Evolutionary conservation across 35 echinoderm and acorn worm species (phyloP), one percentile per base, ranked within the genome.

Genomic region (Lytechinus pictus): DNA sequence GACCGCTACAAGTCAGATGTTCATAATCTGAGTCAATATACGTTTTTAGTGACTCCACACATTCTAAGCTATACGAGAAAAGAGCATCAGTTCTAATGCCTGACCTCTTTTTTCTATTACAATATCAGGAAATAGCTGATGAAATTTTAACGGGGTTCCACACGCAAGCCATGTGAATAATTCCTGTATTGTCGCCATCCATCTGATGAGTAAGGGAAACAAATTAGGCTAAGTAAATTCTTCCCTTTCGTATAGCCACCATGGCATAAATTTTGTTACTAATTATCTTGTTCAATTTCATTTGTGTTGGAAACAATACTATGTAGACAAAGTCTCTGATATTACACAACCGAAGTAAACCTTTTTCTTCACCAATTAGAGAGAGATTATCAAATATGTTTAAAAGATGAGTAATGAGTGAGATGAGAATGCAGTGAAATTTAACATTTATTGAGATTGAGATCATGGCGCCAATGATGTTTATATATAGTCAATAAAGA

Each of bases 141-240:
- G 66, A 79, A 79, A 79, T 24, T 79, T 79, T 24, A 79, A 79
- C 66, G 19, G 66, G 66, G 66, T 79, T 79, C 66, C 66, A 79
- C 66, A 79, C 66, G 66, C 66, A 24, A 79, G 21, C 66, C 3
- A 79, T 79, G 19, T 24, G 2, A 79, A 79, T 24, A 79, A 79
- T 24, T 79, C 66, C 56, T 58, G 56, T 13, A 79, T 79, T 8
- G 66, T 79, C 66, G 66, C 66, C 66, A 24, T 24, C 6, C 16
- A 79, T 79, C 66, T 79, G 6, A 79, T 79, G 66, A 79, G 66
- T 79, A 79, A 79, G 12, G 21, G 66, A 79, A 79, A 79, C 66
- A 19, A 79, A 79, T 79, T 79, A 79, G 66, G 66, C 16, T 79
- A 79, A 79, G 66, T 79, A n/a, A 79, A 79, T 79, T 79, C 66